phyloP scores from a whole-genome alignment of 2,888 invertebrate species.

The Netelia inedita region DNA sequence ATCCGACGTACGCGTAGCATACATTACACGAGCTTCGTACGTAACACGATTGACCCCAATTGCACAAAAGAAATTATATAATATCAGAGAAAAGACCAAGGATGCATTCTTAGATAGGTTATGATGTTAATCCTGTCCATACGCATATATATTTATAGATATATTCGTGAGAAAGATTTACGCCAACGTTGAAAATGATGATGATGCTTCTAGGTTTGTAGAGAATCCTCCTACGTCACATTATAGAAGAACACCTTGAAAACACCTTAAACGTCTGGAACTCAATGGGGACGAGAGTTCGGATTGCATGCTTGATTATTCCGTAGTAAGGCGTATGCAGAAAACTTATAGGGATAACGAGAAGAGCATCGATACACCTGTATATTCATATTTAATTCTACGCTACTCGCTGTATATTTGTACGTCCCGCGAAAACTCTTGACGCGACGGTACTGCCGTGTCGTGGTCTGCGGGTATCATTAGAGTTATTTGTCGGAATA shows the following conservation, averaged over 20 bases:
- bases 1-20: background rate
- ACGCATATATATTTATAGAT: background rate
- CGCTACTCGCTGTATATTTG: background rate
- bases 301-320: conserved; percentile 29
- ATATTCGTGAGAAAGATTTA: conserved; percentile 55
- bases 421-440: conserved; percentile 4
- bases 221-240: conserved; percentile 26
- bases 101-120: conserved; percentile 59
- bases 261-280: conserved; percentile 9
- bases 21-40: conserved; percentile 48
- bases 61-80: conserved; percentile 76
- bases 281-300: conserved; percentile 1
- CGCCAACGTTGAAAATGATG: conserved; percentile 45
- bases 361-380: background rate
- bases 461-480: conserved; percentile 29
- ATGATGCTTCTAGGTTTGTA: conserved; percentile 10
- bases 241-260: conserved; percentile 20
- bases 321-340: conserved; percentile 11
- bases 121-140: conserved; percentile 45
- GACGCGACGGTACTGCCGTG: conserved; percentile 13
- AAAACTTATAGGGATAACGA: conserved; percentile 16
- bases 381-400: conserved; percentile 1
- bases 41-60: conserved; percentile 76
- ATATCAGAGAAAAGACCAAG: conserved; percentile 61
- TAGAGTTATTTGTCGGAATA: conserved; percentile 39